Evolutionary conservation across 2,888 invertebrate genomes (phyloP).

Genomic region (Yponomeuta sedellus): DNA sequence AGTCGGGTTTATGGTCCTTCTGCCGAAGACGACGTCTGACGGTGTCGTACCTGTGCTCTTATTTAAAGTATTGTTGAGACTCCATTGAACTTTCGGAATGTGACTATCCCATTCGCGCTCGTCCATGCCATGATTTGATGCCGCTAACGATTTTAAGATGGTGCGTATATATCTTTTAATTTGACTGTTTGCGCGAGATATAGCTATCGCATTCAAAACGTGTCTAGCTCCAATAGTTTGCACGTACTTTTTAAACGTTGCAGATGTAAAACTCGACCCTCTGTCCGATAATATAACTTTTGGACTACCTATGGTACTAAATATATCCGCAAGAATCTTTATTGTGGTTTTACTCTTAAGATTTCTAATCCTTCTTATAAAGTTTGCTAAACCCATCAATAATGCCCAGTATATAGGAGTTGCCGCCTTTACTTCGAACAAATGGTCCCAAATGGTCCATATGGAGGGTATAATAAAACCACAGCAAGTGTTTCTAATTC

Average conservation of each 20-base stretch:
- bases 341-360: conserved; percentile 19
- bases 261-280: conserved; percentile 18
- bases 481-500: conserved; percentile 24
- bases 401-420: conserved; percentile 23
- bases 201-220: no score
- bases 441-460: conserved; percentile 24
- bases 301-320: conserved; percentile 15
- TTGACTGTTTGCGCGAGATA: no score
- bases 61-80: conserved; percentile 23
- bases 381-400: conserved; percentile 22
- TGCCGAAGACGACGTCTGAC: conserved; percentile 22
- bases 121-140: conserved; percentile 10
- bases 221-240: conserved; percentile 18
- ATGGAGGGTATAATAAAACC: conserved; percentile 22
- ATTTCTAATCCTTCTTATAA: conserved; percentile 17
- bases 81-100: conserved; percentile 20
- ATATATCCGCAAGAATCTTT: conserved; percentile 17
- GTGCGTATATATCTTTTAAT: no score
- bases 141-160: conserved; percentile 14
- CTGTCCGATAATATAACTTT: conserved; percentile 18
- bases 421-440: conserved; percentile 21
- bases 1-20: conserved; percentile 17
- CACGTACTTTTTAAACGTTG: conserved; percentile 13
- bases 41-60: conserved; percentile 21
- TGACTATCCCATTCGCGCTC: conserved; percentile 20